Base-by-base conservation (phyloP, 2,113 vertebrate genomes). In the Phyllostomus discolor region DNA sequence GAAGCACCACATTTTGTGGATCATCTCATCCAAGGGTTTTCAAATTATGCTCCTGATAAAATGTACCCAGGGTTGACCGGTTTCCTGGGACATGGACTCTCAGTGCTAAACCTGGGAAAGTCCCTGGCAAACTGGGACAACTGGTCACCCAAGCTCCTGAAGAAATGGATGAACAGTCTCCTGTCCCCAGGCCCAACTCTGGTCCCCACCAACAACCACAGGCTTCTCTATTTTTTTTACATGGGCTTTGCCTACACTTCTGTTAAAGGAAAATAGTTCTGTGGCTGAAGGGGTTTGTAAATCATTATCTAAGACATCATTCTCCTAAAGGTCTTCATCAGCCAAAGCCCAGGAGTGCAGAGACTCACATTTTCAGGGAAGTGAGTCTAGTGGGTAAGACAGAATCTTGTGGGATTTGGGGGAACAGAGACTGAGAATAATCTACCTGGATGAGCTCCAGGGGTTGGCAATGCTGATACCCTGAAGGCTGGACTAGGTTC, bases 401-500 rank as follows among this genome's bases (percentile, higher is more conserved):
- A 48, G 72, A 69, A 70, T 41, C 33, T 85, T 43, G 38, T n/a
- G 28, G 7, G 1, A 16, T 5, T 24, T 9, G 28, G 15, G 26
- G 12, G 10, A 2, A 5, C 8, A 3, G 4, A 14, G n/a, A 57
- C 31, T 2, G 5, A 20, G 17, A 43, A 92, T 67, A 57, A 20
- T 35, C 31, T 7, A 11, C 19, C 15, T 20, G 72, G 35, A 80
- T 62, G 73, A 70, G 57, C 7, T 31, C 26, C 72, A 54, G 9
- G 20, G 62, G 0, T 11, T 0, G 5, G 31, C 0, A 0, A 20
- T 66, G 3, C 72, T 62, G 48, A 41, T 3, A 67, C 26, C 10
- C 17, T 46, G 43, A 72, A 46, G 31, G 15, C 46, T 64, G 15
- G 50, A 4, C 10, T 7, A 54, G 50, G 24, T 10, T 80, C 78